A percentile compares a stretch with the other conserved stretches of the same genome.
These are phyloP conservation scores for Onychorhynchus coronatus DNA, from an alignment of 2,113 vertebrate genomes.

Conservation along the genomic window DNA sequence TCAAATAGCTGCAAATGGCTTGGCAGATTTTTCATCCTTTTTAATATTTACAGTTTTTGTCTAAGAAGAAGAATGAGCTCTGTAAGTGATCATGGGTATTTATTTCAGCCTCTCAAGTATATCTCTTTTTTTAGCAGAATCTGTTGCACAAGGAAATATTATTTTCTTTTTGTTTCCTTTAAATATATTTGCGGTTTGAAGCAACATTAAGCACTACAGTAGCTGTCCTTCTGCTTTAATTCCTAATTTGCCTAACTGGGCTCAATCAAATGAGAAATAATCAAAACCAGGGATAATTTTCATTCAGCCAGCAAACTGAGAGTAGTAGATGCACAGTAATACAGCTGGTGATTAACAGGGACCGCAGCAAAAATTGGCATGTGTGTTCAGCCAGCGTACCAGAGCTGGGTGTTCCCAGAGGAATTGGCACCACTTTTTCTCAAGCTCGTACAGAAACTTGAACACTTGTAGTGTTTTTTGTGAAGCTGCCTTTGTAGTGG, in stretches of 20 bases:
- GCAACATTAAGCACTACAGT: constrained; percentile 26
- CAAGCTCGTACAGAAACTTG: neutral
- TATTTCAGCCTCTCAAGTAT: constrained; percentile 37
- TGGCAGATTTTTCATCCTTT: constrained; percentile 61
- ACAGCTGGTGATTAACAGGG: constrained; percentile 11
- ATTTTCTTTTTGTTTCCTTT: constrained; percentile 23
- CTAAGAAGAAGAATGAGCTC: constrained; percentile 41
- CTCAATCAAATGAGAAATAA: constrained; percentile 35
- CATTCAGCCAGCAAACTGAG: constrained; percentile 32
- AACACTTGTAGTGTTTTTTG: neutral
- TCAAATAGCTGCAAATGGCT: constrained; percentile 67
- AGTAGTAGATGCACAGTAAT: neutral
- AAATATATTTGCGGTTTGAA: constrained; percentile 15
- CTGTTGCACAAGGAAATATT: neutral
- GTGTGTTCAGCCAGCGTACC: neutral
- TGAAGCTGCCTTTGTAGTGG: neutral
- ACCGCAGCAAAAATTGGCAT: constrained; percentile 4
- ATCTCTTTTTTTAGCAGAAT: neutral
- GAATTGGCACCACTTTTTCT: neutral
- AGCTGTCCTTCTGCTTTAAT: constrained; percentile 38
- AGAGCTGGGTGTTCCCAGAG: constrained; percentile 24
- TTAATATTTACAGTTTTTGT: constrained; percentile 60
- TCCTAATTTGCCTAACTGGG: constrained; percentile 28
- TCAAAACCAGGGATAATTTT: constrained; percentile 19
- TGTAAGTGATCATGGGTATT: constrained; percentile 62